Conservation (phyloP, 2,113 vertebrate genomes). For the Eonycteris spelaea region DNA sequence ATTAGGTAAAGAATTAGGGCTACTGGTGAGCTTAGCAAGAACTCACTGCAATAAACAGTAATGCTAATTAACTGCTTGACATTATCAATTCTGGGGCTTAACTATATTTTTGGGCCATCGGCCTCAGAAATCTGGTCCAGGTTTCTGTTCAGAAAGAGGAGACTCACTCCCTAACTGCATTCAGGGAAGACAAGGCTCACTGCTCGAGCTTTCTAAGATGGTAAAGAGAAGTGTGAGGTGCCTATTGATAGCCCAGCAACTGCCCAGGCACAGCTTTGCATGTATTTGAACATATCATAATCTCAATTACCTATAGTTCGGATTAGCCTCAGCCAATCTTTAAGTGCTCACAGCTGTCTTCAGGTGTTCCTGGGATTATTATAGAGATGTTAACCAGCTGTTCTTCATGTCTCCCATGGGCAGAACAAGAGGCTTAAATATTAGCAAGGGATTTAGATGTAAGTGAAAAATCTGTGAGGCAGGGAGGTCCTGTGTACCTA, state of each 20-base stretch:
- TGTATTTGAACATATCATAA: neutral
- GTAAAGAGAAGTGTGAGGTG: neutral
- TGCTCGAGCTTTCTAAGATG: neutral
- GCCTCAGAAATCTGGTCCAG: neutral
- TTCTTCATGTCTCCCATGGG: neutral
- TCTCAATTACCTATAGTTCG: neutral
- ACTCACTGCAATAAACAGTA: neutral
- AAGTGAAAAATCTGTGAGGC: slow-evolving; percentile 51
- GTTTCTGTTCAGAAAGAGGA: neutral
- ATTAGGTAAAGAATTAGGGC: neutral
- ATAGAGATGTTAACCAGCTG: slow-evolving; percentile 15
- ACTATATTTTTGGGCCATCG: neutral
- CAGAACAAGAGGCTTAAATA: slow-evolving; percentile 57
- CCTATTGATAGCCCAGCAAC: neutral
- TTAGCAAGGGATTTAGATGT: slow-evolving; percentile 53
- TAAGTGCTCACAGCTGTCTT: neutral
- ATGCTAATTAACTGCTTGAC: neutral
- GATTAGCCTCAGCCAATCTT: neutral
- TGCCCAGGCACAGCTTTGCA: neutral
- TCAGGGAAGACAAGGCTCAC: neutral
- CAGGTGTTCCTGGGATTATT: slow-evolving; percentile 43
- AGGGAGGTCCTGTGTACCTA: neutral
- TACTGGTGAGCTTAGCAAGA: neutral
- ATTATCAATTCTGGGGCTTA: neutral
- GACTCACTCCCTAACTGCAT: neutral